Evolutionary conservation across 2,797 vertebrate genomes (phyloP), one percentile per base, ranked within the genome.

Genomic region (Sus cebifrons): DNA sequence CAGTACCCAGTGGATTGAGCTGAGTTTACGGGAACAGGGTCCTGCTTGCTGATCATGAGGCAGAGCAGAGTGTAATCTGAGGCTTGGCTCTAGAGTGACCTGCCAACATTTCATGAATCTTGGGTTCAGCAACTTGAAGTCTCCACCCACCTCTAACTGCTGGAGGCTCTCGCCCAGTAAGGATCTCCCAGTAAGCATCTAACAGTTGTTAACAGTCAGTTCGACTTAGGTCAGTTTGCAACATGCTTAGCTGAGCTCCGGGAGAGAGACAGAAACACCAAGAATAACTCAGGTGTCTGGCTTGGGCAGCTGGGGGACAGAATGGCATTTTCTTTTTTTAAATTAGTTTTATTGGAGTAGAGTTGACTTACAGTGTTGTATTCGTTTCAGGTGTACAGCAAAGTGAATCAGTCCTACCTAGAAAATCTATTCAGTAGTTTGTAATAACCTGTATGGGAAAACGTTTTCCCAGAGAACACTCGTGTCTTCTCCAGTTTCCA

Each of bases 141-240:
- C 25, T 20, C 83, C 40, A n/a, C 36, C 21, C 27, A 54, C 4
- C 49, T 91, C 18, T 49, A 70, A 74, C 32, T 27, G 14, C 21
- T 54, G 3, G 64, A 88, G 78, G 40, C 8, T 44, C 85, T 65
- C 73, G n/a, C 15, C 64, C 36, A 36, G 36, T 36, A 36, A 36
- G 36, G 36, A 58, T 85, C 44, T 85, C 44, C 27, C 58, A 65
- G 5, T 36, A 65, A 85, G 71, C 89, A 65, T 23, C 44, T 73
- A 79, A 65, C 54, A 65, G n/a, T 56, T 81, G 4, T 86, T 36
- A 14, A 81, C n/a, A 65, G 56, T 23, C 8, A 29, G 12, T 29
- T 71, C 70, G 21, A 87, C 56, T 64, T 73, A 73, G 14, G 18
- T 54, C 67, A 93, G 17, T 64, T 93, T 87, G 75, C 75, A 93